A percentile compares a stretch with the other conserved stretches of the same genome.
Evolutionary conservation across 2,888 invertebrate species (phyloP).

Genomic region (Eristalis pertinax): DNA sequence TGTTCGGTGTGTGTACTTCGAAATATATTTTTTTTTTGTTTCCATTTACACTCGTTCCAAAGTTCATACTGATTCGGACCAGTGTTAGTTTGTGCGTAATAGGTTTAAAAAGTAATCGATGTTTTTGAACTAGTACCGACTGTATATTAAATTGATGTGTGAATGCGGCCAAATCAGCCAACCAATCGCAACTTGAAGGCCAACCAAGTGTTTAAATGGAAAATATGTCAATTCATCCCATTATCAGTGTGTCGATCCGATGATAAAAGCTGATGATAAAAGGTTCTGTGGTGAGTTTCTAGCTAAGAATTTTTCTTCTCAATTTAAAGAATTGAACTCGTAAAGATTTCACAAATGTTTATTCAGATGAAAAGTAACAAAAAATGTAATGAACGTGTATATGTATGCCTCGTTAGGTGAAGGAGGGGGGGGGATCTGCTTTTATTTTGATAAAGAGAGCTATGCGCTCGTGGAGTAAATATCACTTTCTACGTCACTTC

Average conservation of each 20-base stretch:
- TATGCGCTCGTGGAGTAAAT: not conserved
- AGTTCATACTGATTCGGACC: constrained; percentile 7
- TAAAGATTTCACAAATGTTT: not conserved
- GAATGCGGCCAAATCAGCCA: not conserved
- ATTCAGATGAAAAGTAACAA: not conserved
- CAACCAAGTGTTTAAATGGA: not conserved
- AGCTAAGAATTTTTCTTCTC: not conserved
- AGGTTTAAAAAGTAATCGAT: not conserved
- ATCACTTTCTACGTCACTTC: constrained; percentile 1
- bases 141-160: not conserved
- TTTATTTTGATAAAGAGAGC: not conserved
- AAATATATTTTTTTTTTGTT: not conserved
- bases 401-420: no score
- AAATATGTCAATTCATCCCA: constrained; percentile 13
- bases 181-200: not conserved
- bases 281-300: constrained; percentile 44
- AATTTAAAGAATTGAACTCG: not conserved
- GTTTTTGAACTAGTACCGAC: no score
- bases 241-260: constrained; percentile 21
- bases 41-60: constrained; percentile 35
- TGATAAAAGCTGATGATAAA: constrained; percentile 1
- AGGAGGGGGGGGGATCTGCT: not conserved
- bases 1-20: not conserved
- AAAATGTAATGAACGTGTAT: not conserved
- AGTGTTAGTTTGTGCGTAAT: constrained; percentile 48